Conservation (phyloP, 2,888 invertebrate species). For the Drosophila mettleri region DNA sequence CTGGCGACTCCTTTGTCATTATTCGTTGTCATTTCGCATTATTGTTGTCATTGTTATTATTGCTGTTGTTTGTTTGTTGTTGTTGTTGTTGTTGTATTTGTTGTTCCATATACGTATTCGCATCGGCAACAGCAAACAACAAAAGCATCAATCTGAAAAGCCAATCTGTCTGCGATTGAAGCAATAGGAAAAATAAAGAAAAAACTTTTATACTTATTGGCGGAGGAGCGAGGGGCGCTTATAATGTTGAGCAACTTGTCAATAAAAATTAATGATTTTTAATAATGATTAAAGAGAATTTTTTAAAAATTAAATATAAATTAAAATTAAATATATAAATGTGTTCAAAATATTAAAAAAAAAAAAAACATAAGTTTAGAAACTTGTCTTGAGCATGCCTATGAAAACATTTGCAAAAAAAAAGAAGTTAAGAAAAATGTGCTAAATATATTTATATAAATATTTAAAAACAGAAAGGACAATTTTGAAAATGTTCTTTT, state of each 20-base stretch:
- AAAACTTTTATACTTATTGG: conserved; percentile 42
- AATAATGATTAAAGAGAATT: no score
- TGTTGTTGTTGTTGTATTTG: conserved; percentile 28
- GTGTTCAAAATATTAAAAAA: no score
- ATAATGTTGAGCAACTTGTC: neutral
- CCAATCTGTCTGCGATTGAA: conserved; percentile 58
- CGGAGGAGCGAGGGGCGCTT: conserved; percentile 32
- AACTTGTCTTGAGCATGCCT: no score
- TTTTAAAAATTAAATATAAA: no score
- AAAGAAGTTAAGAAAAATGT: no score
- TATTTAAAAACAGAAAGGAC: no score
- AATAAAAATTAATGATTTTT: neutral
- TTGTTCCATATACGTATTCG: conserved; percentile 31
- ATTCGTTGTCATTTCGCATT: conserved; percentile 60
- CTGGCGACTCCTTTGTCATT: conserved; percentile 56
- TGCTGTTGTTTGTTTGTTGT: conserved; percentile 29
- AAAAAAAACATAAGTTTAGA: no score
- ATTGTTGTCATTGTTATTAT: conserved; percentile 47
- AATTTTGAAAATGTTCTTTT: no score
- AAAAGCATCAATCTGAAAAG: conserved; percentile 54
- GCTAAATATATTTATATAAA: no score
- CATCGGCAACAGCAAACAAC: conserved; percentile 44
- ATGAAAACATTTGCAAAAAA: no score
- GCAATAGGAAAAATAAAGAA: conserved; percentile 14
- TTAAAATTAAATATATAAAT: neutral